These are phyloP conservation scores for Anthopleura xanthogrammica DNA, from an alignment of 92 coral and sea anemone species.

Conservation along the genomic window DNA sequence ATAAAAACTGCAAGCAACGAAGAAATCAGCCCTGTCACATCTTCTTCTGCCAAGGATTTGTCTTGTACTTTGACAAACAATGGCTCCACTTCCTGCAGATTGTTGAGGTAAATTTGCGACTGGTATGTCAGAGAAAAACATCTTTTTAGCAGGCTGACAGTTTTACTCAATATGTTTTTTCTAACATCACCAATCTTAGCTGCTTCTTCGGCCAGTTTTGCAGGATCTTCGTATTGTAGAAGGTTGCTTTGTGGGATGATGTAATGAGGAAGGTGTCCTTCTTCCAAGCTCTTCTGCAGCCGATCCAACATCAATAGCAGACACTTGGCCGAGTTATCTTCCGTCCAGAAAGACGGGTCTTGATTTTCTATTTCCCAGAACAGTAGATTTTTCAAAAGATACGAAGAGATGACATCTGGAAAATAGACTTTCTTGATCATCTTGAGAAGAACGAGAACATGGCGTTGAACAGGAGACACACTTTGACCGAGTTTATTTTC, in stretches of 20 bases:
- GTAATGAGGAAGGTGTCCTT: conserved; percentile 58
- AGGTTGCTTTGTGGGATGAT: conserved; percentile 73
- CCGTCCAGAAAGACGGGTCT: conserved; percentile 58
- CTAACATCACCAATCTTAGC: conserved; percentile 49
- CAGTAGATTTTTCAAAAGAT: conserved; percentile 65
- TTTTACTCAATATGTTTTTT: conserved; percentile 40
- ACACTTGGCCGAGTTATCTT: conserved; percentile 64
- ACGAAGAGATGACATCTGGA: conserved; percentile 69
- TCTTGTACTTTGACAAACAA: neutral
- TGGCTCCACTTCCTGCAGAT: neutral
- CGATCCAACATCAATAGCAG: conserved; percentile 70
- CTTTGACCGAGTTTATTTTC: conserved; percentile 80
- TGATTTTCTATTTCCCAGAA: conserved; percentile 75
- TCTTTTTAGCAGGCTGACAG: conserved; percentile 40
- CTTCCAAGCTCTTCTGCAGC: conserved; percentile 61
- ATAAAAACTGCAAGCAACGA: neutral
- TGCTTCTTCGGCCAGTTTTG: conserved; percentile 59
- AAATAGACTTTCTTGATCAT: conserved; percentile 69
- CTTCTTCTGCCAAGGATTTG: neutral
- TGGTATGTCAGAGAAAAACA: conserved; percentile 51
- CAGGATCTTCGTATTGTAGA: conserved; percentile 57
- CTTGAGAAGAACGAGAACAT: conserved; percentile 62
- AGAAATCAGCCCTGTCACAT: neutral
- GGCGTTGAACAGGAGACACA: conserved; percentile 76
- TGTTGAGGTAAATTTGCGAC: conserved; percentile 38